Evolutionary conservation across 2,888 invertebrate species (phyloP), one percentile per base, ranked within the genome.

Genomic region (Isoperla grammatica): DNA sequence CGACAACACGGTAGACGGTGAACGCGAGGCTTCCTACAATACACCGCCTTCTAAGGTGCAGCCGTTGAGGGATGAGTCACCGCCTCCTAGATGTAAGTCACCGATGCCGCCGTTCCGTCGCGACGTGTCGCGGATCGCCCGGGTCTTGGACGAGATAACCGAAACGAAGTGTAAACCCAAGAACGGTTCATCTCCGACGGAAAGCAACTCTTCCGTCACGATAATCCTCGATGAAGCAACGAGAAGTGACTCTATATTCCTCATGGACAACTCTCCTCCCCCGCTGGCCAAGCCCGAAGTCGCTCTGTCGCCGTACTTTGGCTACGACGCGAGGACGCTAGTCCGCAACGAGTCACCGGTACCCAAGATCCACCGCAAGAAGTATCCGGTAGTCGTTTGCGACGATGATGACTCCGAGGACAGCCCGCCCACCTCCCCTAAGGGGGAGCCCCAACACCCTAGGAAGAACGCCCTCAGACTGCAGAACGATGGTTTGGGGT

Each of bases 261-360:
- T 12, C 3, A 40, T 5, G 42, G 42, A 40, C 11, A 12, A 12
- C 15, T 40, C 42, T 4, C 42, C 42, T 4, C 13, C 42, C n/a
- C n/a, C n/a, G n/a, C n/a, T n/a, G n/a, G n/a, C n/a, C n/a, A n/a
- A n/a, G n/a, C n/a, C n/a, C n/a, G n/a, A n/a, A n/a, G n/a, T n/a
- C n/a, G n/a, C n/a, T n/a, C n/a, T n/a, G n/a, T n/a, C 8, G 29
- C 29, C 29, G 29, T 8, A 6, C 5, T 6, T 29, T 13, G 45
- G 15, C 3, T 19, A 15, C 19, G 19, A 15, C 19, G 6, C 17
- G n/a, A n/a, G n/a, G n/a, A n/a, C n/a, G n/a, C n/a, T n/a, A n/a
- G n/a, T n/a, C 20, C 53, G 53, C 17, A 15, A 15, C 39, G 53
- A 39, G 53, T 53, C 53, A 9, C 53, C 53, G 8, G 53, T 53